These are phyloP conservation scores for Athrips mouffetella DNA, from an alignment of 2,888 invertebrate species.

Conservation along the genomic window DNA sequence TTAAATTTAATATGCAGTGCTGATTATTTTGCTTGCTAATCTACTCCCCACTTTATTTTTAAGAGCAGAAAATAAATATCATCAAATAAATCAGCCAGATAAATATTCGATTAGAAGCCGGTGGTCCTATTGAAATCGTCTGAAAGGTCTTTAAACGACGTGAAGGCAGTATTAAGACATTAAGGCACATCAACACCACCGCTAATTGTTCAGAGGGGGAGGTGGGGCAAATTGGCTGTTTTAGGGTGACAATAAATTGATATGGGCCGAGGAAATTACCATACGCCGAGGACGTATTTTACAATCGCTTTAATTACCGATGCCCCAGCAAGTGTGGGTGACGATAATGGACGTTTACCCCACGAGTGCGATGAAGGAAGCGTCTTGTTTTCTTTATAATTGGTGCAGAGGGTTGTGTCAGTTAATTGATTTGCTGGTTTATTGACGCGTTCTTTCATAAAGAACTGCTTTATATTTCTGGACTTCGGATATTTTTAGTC, in stretches of 20 bases:
- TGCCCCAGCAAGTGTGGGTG: slow-evolving; percentile 52
- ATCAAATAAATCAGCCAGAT: too few species aligned
- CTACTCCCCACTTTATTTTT: too few species aligned
- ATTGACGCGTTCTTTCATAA: background rate
- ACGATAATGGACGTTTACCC: slow-evolving; percentile 43
- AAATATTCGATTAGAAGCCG: too few species aligned
- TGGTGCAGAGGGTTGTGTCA: slow-evolving; percentile 7
- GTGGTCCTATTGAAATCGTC: background rate
- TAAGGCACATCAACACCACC: slow-evolving; percentile 53
- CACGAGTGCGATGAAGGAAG: slow-evolving; percentile 28
- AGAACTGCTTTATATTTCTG: too few species aligned
- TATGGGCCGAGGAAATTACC: slow-evolving; percentile 66
- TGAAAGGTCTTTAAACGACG: slow-evolving; percentile 30
- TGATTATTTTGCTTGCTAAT: too few species aligned
- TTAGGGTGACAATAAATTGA: slow-evolving; percentile 74
- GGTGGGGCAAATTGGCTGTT: slow-evolving; percentile 68
- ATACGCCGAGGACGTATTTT: slow-evolving; percentile 63
- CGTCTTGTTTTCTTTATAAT: slow-evolving; percentile 34
- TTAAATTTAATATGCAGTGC: too few species aligned
- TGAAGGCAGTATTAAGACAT: slow-evolving; percentile 54
- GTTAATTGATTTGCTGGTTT: background rate
- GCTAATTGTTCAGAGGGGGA: slow-evolving; percentile 62
- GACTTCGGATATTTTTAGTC: too few species aligned
- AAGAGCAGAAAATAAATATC: too few species aligned
- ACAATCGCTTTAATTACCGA: slow-evolving; percentile 68